Base-by-base conservation (phyloP, 2,113 vertebrate genomes). In the Vulpes vulpes region DNA sequence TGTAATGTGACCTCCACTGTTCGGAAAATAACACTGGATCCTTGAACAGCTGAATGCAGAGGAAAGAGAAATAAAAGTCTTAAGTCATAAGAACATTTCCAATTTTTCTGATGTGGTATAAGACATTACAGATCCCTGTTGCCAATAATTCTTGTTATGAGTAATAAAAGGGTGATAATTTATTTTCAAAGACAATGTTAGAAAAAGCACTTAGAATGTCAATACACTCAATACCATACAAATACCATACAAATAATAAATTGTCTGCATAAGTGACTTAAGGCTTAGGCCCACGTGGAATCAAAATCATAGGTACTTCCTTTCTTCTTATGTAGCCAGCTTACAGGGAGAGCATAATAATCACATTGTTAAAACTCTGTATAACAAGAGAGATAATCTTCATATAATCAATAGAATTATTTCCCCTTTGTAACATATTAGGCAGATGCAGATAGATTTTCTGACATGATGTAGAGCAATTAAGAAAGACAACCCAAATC, bases 1-100 rank as follows among this genome's bases (percentile, higher is more conserved):
- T 99, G 99, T 91, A 99, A 99, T 3, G 99, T 99, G 97, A 99
- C 99, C 97, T 99, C 99, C 80, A 99, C 99, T 0, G 99, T 99
- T 99, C 99, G 99, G 94, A 99, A 99, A 97, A 99, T 99, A 97
- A 99, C 99, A 97, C 99, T 99, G 14, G 99, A 99, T 96, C 99
- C 99, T 98, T 99, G 99, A 20, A 99, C 99, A 53, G 99, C 99
- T 99, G 94, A 73, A 80, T 16, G 60, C 2, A 67, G 76, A 16
- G 93, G 32, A 98, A 5, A 96, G 15, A 27, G 51, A 86, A 86
- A n/a, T 69, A 4, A 32, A 78, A 96, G 22, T 83, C 30, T 64
- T 43, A 69, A 65, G 2, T 78, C 35, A 74, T 30, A 90, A 81
- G 15, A 88, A 62, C 22, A 79, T 60, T 89, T 53, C 23, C 35